Evolutionary conservation across 2,113 vertebrate genomes (phyloP), one percentile per base, ranked within the genome.

Genomic region (Mus musculus): DNA sequence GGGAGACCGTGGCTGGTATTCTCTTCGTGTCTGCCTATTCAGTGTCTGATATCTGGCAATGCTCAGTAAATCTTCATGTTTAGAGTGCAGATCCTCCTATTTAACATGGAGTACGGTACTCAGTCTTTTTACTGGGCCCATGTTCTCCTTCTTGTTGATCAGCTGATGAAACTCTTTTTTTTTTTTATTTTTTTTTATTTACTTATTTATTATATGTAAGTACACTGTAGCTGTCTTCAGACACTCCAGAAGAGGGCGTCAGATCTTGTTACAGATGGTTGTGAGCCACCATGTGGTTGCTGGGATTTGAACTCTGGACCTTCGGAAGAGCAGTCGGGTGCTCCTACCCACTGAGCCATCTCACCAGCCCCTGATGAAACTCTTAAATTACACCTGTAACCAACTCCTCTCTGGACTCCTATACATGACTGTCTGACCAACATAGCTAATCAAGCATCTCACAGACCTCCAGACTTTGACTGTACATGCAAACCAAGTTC

Each of bases 121-220:
- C 28, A 65, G 46, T 5, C 20, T 73, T 82, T 87, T 72, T 19
- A 82, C 84, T 20, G 9, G 59, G 52, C 72, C 46, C 42, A 0
- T 0, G 6, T 33, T 30, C 17, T 20, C 26, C 13, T 10, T 33
- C 46, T 52, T 2, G 0, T 26, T 30, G 54, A 46, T 0, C 1
- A 61, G 56, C 71, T 52, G 24, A 46, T n/a, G 30, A 49, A 86
- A 49, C 42, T 46, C n/a, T 65, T 56, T n/a, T n/a, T n/a, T n/a
- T n/a, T n/a, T n/a, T n/a, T n/a, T n/a, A n/a, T n/a, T n/a, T n/a
- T n/a, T n/a, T n/a, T n/a, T n/a, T n/a, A n/a, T n/a, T n/a, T n/a
- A n/a, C n/a, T n/a, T n/a, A n/a, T n/a, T n/a, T n/a, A n/a, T n/a
- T n/a, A n/a, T n/a, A n/a, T n/a, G n/a, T n/a, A n/a, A n/a, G n/a